A percentile compares a stretch with the other conserved stretches of the same genome.
Evolutionary conservation across 2,888 invertebrate species (phyloP).

Genomic region (Conomelus anceps): DNA sequence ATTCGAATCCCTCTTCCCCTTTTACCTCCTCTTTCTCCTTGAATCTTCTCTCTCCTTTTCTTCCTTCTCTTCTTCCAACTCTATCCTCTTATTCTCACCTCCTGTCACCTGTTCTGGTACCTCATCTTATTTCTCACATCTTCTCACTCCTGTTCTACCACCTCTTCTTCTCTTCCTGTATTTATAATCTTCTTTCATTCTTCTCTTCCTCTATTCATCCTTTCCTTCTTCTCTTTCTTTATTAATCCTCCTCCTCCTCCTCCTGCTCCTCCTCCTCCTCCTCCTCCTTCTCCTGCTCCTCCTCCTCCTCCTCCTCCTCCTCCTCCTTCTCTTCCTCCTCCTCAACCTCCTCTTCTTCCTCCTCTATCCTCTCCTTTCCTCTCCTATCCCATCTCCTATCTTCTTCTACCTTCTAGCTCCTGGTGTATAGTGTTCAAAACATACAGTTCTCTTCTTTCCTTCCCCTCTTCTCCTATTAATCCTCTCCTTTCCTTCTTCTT

Average conservation of each 20-base stretch:
- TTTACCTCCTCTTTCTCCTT: background rate
- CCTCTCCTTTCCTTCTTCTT: background rate
- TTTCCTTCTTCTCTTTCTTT: background rate
- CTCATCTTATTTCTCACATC: background rate
- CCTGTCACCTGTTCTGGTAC: background rate
- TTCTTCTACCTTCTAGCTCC: no score
- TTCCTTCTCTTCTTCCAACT: background rate
- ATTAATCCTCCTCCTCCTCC: background rate
- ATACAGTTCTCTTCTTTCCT: no score
- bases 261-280: background rate
- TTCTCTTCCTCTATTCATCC: background rate
- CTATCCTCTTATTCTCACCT: background rate
- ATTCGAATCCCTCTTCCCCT: background rate
- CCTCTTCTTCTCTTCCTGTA: background rate
- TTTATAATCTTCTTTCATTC: background rate
- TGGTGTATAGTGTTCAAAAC: no score
- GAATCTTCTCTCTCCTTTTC: background rate
- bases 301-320: background rate
- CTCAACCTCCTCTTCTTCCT: background rate
- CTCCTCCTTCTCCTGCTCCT: background rate
- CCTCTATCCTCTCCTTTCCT: background rate
- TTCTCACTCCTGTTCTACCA: background rate
- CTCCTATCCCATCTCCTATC: no score
- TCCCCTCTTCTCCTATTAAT: background rate
- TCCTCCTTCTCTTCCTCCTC: background rate